Evolutionary conservation across 1,140 invertebrate genomes (phyloP).

Genomic region (Leptinotarsa defecta): DNA sequence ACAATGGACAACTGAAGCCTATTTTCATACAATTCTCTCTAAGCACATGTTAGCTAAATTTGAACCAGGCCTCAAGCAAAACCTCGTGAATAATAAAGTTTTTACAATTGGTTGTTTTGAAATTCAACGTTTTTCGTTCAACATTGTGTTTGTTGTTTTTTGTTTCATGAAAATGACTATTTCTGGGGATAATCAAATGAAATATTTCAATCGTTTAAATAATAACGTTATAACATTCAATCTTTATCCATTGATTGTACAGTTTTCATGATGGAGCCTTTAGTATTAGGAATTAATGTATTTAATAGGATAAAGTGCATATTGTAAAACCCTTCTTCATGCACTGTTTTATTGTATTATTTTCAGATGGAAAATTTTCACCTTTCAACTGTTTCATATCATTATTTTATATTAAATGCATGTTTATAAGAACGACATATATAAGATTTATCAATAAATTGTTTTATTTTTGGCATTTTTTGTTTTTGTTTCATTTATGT

Average conservation of each 20-base stretch:
- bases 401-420: conserved; percentile 25
- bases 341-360: conserved; percentile 22
- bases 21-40: not conserved
- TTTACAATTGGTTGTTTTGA: not conserved
- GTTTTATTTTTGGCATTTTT: conserved; percentile 40
- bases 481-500: conserved; percentile 25
- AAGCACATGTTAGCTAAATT: not conserved
- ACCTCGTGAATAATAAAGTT: not conserved
- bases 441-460: conserved; percentile 36
- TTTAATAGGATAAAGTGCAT: conserved; percentile 1
- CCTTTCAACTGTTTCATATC: conserved; percentile 23
- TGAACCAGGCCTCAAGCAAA: not conserved
- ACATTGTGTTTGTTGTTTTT: not conserved
- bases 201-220: not conserved
- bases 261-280: conserved; percentile 9
- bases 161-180: not conserved
- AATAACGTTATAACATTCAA: not conserved
- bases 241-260: conserved; percentile 9
- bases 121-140: not conserved
- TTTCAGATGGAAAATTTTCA: conserved; percentile 9
- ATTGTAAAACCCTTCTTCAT: conserved; percentile 38
- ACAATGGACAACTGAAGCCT: not conserved
- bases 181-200: not conserved
- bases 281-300: conserved; percentile 12
- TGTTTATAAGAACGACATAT: conserved; percentile 30